phyloP scores from a whole-genome alignment of 2,797 vertebrate species.

The Hemibagrus guttatus region DNA sequence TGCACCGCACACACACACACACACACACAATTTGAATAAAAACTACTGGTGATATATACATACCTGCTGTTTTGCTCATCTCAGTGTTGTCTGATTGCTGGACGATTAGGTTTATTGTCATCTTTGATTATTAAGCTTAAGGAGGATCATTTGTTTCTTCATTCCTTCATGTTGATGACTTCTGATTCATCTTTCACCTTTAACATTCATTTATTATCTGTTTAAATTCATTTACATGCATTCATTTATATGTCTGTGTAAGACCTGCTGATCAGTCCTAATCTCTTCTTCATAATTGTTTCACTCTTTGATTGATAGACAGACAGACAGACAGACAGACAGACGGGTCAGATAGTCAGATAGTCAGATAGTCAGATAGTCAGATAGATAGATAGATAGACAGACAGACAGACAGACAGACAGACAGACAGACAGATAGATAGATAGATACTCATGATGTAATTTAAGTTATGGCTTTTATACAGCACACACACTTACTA shows the following conservation, averaged over 20 bases:
- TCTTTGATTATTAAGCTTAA: not conserved
- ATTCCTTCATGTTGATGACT: not conserved
- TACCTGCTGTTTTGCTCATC: not conserved
- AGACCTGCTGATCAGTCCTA: not conserved
- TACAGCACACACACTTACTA: constrained; percentile 7
- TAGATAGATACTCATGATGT: not conserved
- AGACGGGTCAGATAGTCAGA: not conserved
- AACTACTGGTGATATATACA: not conserved
- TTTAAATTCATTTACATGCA: too few species aligned
- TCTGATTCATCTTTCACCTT: not conserved
- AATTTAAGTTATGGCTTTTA: not conserved
- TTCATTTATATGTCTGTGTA: not conserved
- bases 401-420: not conserved
- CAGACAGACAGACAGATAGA: not conserved
- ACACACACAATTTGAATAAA: not conserved
- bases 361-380: not conserved
- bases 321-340: not conserved
- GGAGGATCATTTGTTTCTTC: not conserved
- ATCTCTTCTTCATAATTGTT: not conserved
- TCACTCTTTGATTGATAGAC: not conserved
- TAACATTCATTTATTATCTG: not conserved
- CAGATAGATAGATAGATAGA: not conserved
- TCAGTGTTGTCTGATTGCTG: too few species aligned
- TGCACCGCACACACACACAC: not conserved
- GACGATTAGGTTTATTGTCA: not conserved